phyloP scores from a whole-genome alignment of 2,797 vertebrate genomes.

The Mycteria americana region DNA sequence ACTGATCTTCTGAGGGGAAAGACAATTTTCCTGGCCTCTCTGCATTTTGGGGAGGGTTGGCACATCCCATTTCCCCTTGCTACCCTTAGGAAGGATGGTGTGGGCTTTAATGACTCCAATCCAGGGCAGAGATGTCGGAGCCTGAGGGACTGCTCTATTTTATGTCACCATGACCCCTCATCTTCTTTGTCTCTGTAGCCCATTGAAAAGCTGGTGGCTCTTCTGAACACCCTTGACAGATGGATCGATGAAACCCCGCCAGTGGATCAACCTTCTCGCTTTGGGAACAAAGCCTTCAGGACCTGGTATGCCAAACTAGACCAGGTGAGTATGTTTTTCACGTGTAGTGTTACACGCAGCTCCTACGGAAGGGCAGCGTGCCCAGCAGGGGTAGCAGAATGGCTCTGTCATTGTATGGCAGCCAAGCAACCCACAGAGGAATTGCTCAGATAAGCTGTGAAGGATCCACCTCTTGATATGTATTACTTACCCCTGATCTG shows the following conservation, averaged over 20 bases:
- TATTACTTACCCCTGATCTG: neutral
- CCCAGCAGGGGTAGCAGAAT: neutral
- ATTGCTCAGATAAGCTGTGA: neutral
- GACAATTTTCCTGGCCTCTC: neutral
- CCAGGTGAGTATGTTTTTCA: constrained; percentile 74
- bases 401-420: neutral
- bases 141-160: neutral
- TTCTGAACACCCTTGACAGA: constrained; percentile 87
- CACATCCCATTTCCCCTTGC: neutral
- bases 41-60: neutral
- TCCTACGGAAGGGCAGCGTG: neutral
- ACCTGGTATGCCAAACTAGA: constrained; percentile 92
- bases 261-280: constrained; percentile 94
- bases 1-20: neutral
- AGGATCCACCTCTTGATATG: neutral
- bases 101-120: neutral
- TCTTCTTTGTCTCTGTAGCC: constrained; percentile 72
- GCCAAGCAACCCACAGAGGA: neutral
- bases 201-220: constrained; percentile 84
- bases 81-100: neutral
- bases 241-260: constrained; percentile 97
- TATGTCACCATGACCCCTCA: neutral
- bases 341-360: neutral
- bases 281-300: constrained; percentile 96
- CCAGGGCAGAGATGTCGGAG: neutral